Evolutionary conservation across 2,113 vertebrate species (phyloP).

Genomic region (Nerophis lumbriciformis): DNA sequence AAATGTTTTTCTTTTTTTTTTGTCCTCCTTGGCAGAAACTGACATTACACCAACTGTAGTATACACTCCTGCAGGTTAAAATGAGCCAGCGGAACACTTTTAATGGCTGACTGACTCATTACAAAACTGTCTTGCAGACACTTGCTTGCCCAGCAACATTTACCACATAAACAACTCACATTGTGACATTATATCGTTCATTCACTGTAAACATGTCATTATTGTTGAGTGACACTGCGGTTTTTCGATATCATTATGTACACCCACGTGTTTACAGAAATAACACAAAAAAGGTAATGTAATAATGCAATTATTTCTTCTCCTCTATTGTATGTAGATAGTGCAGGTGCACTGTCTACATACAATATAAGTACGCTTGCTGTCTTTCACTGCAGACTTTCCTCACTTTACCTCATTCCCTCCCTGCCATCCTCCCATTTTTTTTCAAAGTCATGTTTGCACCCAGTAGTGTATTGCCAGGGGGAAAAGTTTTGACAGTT

Average conservation of each 20-base stretch:
- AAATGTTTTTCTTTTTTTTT: neutral
- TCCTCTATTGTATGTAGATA: neutral
- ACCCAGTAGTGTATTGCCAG: conserved; percentile 56
- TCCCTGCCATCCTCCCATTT: conserved; percentile 35
- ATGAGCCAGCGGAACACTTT: conserved; percentile 4
- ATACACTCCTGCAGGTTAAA: conserved; percentile 1
- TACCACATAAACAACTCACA: neutral
- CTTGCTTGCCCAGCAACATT: conserved; percentile 9
- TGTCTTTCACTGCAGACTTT: conserved; percentile 33
- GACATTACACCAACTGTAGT: neutral
- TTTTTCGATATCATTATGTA: neutral
- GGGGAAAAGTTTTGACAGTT: conserved; percentile 43
- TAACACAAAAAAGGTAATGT: no score
- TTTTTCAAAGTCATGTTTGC: conserved; percentile 33
- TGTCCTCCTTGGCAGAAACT: conserved; percentile 3
- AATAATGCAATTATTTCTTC: neutral
- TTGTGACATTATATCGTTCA: neutral
- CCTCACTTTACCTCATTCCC: conserved; percentile 23
- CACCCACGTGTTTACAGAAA: neutral
- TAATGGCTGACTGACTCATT: conserved; percentile 3
- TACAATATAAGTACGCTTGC: conserved; percentile 7
- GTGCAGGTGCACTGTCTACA: neutral
- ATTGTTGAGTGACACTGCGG: neutral
- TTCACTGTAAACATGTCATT: neutral
- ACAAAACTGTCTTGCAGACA: neutral